Evolutionary conservation across 1,140 invertebrate species (phyloP), one percentile per base, ranked within the genome.

Genomic region (Diorhabda sublineata): DNA sequence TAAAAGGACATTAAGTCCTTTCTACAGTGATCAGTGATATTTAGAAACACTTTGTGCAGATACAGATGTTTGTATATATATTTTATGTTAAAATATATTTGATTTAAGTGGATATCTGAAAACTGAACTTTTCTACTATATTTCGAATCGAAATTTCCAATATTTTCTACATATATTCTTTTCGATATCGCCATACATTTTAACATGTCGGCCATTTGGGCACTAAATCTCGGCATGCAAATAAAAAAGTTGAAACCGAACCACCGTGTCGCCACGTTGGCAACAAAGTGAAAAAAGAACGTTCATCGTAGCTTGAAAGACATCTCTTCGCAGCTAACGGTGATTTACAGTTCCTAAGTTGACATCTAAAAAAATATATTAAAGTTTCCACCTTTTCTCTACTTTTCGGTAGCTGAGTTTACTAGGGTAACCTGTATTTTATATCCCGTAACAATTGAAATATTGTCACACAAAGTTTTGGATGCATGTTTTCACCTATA

Each of bases 181-280:
- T n/a, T 52, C 6, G 47, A 8, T 8, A 52, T 8, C 47, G 47
- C 47, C 47, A 52, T 52, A 52, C 47, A 52, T 52, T 52, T n/a
- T n/a, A 8, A 52, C 47, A 52, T 52, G 47, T 52, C 47, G 47
- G n/a, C 47, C 47, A 52, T 52, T 52, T 52, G 6, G 47, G 47
- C 47, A 52, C 47, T 52, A 52, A 52, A 52, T 52, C 47, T 52
- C 47, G n/a, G 47, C 47, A 52, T 52, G 47, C 47, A 52, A 52
- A 52, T 52, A 52, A 52, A 52, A 52, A 52, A 52, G 47, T 52
- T 52, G 47, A 52, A 52, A 52, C 47, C 47, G 47, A 52, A 52
- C 47, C 47, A n/a, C 26, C 26, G 26, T 26, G 26, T 26, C 26
- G 26, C 26, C 47, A 9, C 47, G 47, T 6, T 52, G 47, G 47